Evolutionary conservation across 2,888 invertebrate species (phyloP).

Genomic region (Merodon equestris): DNA sequence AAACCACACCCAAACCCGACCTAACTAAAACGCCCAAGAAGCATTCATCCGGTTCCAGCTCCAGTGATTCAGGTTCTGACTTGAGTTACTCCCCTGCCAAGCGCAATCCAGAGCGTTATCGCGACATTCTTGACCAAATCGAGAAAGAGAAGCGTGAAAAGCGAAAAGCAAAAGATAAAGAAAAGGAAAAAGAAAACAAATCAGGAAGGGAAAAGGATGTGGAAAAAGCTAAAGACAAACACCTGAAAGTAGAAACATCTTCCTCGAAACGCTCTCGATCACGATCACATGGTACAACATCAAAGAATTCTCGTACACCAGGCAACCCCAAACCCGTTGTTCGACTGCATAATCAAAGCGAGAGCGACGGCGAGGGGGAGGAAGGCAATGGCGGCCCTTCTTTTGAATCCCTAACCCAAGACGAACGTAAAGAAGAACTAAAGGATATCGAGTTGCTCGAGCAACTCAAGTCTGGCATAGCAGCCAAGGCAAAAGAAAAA

Average conservation of each 20-base stretch:
- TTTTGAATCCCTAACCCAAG: slow-evolving; percentile 54
- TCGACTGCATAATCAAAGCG: slow-evolving; percentile 82
- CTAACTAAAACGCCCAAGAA: slow-evolving; percentile 50
- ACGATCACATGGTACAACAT: slow-evolving; percentile 43
- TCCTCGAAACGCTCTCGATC: slow-evolving; percentile 60
- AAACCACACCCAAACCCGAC: slow-evolving; percentile 42
- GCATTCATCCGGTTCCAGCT: slow-evolving; percentile 75
- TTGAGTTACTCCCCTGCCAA: slow-evolving; percentile 86
- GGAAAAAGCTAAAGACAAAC: slow-evolving; percentile 43
- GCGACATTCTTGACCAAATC: slow-evolving; percentile 82
- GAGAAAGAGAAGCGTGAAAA: slow-evolving; percentile 81
- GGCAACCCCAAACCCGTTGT: slow-evolving; percentile 79
- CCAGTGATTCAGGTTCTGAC: slow-evolving; percentile 74
- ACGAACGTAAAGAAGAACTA: slow-evolving; percentile 81
- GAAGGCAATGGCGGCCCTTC: slow-evolving; percentile 71
- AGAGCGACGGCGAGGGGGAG: slow-evolving; percentile 79
- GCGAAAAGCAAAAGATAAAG: slow-evolving; percentile 75
- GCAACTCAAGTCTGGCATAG: slow-evolving; percentile 82
- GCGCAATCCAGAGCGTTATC: slow-evolving; percentile 85
- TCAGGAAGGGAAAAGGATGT: slow-evolving; percentile 38
- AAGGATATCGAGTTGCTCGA: slow-evolving; percentile 85
- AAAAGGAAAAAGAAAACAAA: slow-evolving; percentile 55
- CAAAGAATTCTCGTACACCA: slow-evolving; percentile 34
- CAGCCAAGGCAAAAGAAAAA: slow-evolving; percentile 86
- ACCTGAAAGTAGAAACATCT: slow-evolving; percentile 27